Base-by-base conservation (phyloP, 2,113 vertebrate genomes). In the Pedetes capensis region DNA sequence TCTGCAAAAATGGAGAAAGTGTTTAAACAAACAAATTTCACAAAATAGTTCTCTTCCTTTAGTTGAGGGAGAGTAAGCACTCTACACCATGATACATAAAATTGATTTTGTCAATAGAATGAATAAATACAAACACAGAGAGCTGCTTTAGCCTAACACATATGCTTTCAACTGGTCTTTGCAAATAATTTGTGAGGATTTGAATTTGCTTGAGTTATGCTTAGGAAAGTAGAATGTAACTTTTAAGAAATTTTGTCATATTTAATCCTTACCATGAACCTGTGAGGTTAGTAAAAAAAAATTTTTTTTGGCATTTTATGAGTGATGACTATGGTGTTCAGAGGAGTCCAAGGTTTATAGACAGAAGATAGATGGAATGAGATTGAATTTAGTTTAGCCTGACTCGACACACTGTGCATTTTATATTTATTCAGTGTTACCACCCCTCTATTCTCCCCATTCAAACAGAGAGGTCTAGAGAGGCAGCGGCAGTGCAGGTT, bases 1-100 rank as follows among this genome's bases (percentile, higher is more conserved):
- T 84, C 49, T 76, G 74, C 78, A 92, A 90, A 93, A 97, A 44
- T 32, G 80, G 74, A 79, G 76, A 87, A 96, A 96, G 91, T 95
- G 96, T 98, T 97, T 96, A 95, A 96, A 94, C 90, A 93, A 96
- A 94, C 66, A 94, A 89, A 96, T 93, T 95, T 94, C 89, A 92
- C 64, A 39, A 71, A 97, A 89, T 64, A 27, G 9, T 79, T 55
- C 85, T 83, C 37, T 95, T 95, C 44, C 82, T 90, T 89, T 61
- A 29, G 14, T 39, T 91, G 93, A 92, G 63, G 32, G 59, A 93
- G 90, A 80, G 57, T 89, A 94, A 80, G 37, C 75, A 0, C 20
- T 66, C 64, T 76, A 12, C 37, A 64, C 9, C 25, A 44, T 27
- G 34, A 51, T 34, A 49, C 39, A 13, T 49, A 81, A 90, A 94